Percentiles rank a stretch among this genome's conserved stretches.
Conservation (phyloP, 64 coral and sea anemone species). For the Platygyra sinensis region DNA sequence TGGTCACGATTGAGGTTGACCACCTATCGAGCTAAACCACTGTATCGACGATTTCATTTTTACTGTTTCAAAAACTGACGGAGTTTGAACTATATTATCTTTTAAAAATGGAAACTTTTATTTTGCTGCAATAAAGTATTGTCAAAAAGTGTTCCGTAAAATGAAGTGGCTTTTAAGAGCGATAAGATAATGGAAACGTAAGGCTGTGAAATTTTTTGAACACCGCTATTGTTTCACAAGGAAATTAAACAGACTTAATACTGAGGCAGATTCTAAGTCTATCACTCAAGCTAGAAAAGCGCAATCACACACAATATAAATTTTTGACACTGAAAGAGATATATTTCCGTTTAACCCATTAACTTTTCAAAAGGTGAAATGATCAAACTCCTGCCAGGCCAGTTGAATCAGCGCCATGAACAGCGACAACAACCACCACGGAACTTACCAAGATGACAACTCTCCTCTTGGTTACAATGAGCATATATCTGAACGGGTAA, state of each 20-base stretch:
- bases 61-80: too few relatives aligned
- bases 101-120: background rate
- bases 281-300: background rate
- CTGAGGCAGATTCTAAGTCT: background rate
- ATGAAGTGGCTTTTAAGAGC: background rate
- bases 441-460: slow-evolving; percentile 44
- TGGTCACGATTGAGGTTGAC: too few relatives aligned
- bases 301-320: background rate
- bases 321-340: background rate
- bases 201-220: background rate
- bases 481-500: slow-evolving; percentile 79
- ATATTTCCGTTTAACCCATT: background rate
- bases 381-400: background rate
- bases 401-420: background rate
- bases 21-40: too few relatives aligned
- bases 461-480: slow-evolving; percentile 72
- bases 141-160: background rate
- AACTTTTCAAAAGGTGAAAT: background rate
- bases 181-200: background rate
- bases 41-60: too few relatives aligned
- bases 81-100: background rate
- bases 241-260: background rate
- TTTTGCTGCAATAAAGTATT: background rate
- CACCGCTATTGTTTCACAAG: background rate
- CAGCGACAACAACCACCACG: slow-evolving; percentile 73